Base-by-base conservation (phyloP, 2,888 invertebrate species). In the Julus scanicus region DNA sequence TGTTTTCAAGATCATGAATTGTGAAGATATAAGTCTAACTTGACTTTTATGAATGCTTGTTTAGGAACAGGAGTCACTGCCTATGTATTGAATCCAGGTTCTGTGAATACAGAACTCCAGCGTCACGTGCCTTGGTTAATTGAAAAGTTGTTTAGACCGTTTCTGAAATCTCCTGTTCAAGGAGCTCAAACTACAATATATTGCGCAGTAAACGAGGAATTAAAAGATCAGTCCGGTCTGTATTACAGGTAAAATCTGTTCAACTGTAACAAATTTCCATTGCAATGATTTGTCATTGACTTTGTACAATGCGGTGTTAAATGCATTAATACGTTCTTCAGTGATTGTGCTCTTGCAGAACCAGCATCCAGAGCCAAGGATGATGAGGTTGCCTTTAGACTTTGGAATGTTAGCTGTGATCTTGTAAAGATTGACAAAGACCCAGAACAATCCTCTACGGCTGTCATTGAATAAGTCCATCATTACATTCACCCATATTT, bases 141-240 rank as follows among this genome's bases (percentile, higher is more conserved):
- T 53, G 90, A 90, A 17, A 89, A 84, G 4, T 29, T 6, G 8
- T 20, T 39, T 11, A 89, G 84, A 87, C 89, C 80, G 88, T 89
- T 89, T 88, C 92, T 92, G 91, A 92, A 92, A 90, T 91, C 91
- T 8, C 89, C 92, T 0, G 91, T 91, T 17, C 92, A 92, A 90
- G 93, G 93, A 3, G 96, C 96, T 0, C 96, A 96, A 92, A 96
- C 96, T 1, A 94, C 94, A 0, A 94, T 96, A 88, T 94, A 96
- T 91, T 96, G 96, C 91, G 91, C 92, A 48, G 91, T 93, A 1
- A 91, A 91, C 44, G 91, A 91, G 80, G 91, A 91, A 20, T 37
- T 89, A 17, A n/a, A 88, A 63, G 29, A 89, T 53, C 13, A 86
- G 53, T 57, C 89, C 20, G 89, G 88, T 40, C 48, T 86, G 4